Evolutionary conservation across 1,140 invertebrate species (phyloP).

Genomic region (Maconellicoccus hirsutus): DNA sequence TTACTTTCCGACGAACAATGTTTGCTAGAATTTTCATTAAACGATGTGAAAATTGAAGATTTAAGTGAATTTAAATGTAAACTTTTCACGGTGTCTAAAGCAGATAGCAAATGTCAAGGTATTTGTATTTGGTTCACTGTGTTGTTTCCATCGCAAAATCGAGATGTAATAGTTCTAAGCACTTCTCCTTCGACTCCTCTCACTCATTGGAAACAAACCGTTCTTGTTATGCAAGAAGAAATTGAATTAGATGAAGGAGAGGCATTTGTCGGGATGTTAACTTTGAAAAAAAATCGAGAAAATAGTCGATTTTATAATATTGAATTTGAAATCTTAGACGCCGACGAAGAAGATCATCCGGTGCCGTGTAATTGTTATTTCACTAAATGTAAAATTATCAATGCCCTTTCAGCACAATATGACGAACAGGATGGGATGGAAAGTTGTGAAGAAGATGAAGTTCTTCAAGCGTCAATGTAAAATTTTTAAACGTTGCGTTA

Average conservation of each 20-base stretch:
- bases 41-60: slow-evolving; percentile 31
- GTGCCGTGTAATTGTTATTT: slow-evolving; percentile 60
- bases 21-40: slow-evolving; percentile 34
- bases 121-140: slow-evolving; percentile 43
- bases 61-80: slow-evolving; percentile 33
- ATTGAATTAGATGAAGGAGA: slow-evolving; percentile 39
- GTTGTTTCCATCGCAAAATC: slow-evolving; percentile 32
- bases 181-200: slow-evolving; percentile 59
- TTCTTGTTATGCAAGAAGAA: slow-evolving; percentile 43
- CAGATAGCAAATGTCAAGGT: slow-evolving; percentile 55
- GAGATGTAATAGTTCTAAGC: slow-evolving; percentile 42
- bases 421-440: slow-evolving; percentile 20
- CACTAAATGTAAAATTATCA: slow-evolving; percentile 64
- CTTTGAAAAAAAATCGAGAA: slow-evolving; percentile 40
- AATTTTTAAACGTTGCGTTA: too few species aligned
- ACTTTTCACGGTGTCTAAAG: slow-evolving; percentile 37
- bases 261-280: slow-evolving; percentile 54
- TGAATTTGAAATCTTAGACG: slow-evolving; percentile 54
- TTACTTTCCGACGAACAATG: slow-evolving; percentile 37
- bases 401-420: slow-evolving; percentile 42
- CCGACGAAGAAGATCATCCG: slow-evolving; percentile 55
- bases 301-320: slow-evolving; percentile 50
- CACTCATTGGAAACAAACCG: slow-evolving; percentile 97
- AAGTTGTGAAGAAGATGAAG: too few species aligned
- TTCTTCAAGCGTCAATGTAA: too few species aligned